Evolutionary conservation across 2,888 invertebrate genomes (phyloP).

Genomic region (Sericinus montela): DNA sequence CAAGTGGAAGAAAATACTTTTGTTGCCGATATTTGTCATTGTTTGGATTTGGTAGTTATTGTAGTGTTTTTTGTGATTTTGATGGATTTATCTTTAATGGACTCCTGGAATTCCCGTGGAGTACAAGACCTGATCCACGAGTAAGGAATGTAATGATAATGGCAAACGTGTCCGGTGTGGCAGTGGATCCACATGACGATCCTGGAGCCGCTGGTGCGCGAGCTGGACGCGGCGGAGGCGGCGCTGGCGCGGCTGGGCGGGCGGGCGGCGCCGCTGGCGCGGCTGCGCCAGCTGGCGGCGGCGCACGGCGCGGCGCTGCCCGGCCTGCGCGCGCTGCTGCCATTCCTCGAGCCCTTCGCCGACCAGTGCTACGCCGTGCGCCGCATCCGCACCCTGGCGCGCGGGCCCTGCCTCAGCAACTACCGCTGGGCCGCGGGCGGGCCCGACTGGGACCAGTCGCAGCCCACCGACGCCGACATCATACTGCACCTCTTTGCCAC

Average conservation of each 20-base stretch:
- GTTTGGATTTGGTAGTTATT: too few species aligned
- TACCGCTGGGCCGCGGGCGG: slow-evolving; percentile 94
- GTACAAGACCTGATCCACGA: too few species aligned
- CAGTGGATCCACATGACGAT: slow-evolving; percentile 94
- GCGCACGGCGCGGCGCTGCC: slow-evolving; percentile 49
- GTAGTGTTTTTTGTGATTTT: too few species aligned
- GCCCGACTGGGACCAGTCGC: slow-evolving; percentile 87
- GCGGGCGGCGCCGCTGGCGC: slow-evolving; percentile 78
- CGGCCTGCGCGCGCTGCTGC: slow-evolving; percentile 78
- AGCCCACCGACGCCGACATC: slow-evolving; percentile 93
- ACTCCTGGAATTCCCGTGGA: too few species aligned
- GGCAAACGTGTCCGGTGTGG: too few species aligned
- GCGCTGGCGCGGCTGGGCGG: slow-evolving; percentile 84
- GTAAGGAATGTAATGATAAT: too few species aligned
- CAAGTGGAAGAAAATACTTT: too few species aligned
- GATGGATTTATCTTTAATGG: too few species aligned
- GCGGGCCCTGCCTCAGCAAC: slow-evolving; percentile 92
- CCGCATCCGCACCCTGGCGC: slow-evolving; percentile 87
- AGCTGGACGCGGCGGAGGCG: slow-evolving; percentile 86
- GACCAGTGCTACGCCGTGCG: slow-evolving; percentile 93
- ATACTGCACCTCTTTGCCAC: slow-evolving; percentile 91
- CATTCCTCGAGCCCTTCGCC: slow-evolving; percentile 88
- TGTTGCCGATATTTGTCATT: too few species aligned
- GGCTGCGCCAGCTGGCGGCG: slow-evolving; percentile 40
- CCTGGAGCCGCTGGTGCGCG: slow-evolving; percentile 84